phyloP scores from a whole-genome alignment of 2,113 vertebrate species.

The Pyxicephalus adspersus region DNA sequence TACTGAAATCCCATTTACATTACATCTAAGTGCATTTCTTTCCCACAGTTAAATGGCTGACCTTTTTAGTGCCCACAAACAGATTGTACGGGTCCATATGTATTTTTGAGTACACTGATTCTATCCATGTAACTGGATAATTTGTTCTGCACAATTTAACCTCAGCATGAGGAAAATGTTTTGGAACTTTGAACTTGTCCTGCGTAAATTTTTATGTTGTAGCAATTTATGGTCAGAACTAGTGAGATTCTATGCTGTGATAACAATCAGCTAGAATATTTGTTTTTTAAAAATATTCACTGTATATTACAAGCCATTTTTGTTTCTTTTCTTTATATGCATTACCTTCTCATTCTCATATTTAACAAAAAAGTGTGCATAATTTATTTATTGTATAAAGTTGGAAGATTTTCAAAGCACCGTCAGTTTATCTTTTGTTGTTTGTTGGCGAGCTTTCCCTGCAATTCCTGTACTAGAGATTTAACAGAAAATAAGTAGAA shows the following conservation, averaged over 20 bases:
- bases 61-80: not conserved
- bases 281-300: no score
- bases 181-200: not conserved
- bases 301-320: no score
- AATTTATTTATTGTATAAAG: no score
- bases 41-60: constrained; percentile 6
- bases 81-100: not conserved
- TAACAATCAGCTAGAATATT: no score
- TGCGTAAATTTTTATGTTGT: constrained; percentile 6
- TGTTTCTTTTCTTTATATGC: no score
- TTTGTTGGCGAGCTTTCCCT: no score
- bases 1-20: not conserved
- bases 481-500: no score
- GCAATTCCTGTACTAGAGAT: no score
- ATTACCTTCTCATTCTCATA: no score
- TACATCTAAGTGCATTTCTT: constrained; percentile 15
- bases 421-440: no score
- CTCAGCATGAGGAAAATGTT: constrained; percentile 4
- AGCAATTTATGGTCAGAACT: not conserved
- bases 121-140: constrained; percentile 21
- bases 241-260: not conserved
- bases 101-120: constrained; percentile 31
- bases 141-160: constrained; percentile 40
- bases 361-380: no score
- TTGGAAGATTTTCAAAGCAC: no score